phyloP scores from a whole-genome alignment of 2,888 invertebrate genomes.

The Pristionchus entomophagus region DNA sequence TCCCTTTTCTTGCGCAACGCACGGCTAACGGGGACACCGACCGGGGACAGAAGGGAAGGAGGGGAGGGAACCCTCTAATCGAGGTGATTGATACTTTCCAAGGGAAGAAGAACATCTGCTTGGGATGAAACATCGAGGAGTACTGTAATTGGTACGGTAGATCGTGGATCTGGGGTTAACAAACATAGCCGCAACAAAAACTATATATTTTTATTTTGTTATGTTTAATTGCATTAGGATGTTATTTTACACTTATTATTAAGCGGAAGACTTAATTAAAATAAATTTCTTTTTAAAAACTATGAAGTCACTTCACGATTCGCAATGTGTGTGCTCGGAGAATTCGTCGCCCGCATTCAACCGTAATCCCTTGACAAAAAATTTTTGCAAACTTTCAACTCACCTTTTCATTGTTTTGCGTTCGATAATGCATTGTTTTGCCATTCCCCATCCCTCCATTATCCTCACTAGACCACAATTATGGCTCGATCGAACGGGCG shows the following conservation, averaged over 20 bases:
- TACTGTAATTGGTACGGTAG: not conserved
- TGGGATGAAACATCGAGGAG: not conserved
- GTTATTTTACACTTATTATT: no score
- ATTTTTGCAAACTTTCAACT: not conserved
- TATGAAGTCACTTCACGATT: not conserved
- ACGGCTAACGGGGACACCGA: slow-evolving; percentile 32
- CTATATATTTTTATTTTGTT: no score
- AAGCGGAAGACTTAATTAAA: no score
- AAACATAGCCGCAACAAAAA: no score
- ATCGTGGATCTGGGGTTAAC: no score
- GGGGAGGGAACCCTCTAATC: slow-evolving; percentile 6
- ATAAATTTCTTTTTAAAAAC: not conserved
- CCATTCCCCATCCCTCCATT: slow-evolving; percentile 1
- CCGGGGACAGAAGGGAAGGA: not conserved
- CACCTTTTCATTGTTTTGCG: not conserved
- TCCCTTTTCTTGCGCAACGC: slow-evolving; percentile 22
- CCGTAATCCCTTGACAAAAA: not conserved
- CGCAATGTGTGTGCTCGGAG: no score
- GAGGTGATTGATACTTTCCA: slow-evolving; percentile 23
- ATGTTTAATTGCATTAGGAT: no score
- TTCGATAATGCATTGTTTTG: slow-evolving; percentile 1
- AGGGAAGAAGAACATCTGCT: slow-evolving; percentile 8
- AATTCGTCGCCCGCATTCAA: not conserved
- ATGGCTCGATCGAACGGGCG: slow-evolving; percentile 18
- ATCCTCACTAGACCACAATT: slow-evolving; percentile 22